phyloP scores from a whole-genome alignment of 2,797 vertebrate genomes.

The Leptoclinus maculatus region DNA sequence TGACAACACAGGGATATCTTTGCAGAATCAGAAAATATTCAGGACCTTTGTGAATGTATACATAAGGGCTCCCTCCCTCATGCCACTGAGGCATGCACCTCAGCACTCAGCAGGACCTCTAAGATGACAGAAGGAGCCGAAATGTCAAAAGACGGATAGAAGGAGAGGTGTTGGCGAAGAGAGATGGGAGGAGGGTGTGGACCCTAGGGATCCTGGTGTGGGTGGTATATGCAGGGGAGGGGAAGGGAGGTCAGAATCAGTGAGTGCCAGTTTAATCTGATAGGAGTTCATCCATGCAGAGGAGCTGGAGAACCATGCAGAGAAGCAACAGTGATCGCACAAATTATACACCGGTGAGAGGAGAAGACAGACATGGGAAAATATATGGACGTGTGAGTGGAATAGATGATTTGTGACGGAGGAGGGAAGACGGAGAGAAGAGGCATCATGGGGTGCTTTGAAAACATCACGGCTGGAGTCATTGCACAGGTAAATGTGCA shows the following conservation, averaged over 20 bases:
- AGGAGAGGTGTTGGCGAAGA: slow-evolving; percentile 61
- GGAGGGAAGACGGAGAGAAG: slow-evolving; percentile 22
- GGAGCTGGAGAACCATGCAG: slow-evolving; percentile 76
- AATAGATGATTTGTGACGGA: slow-evolving; percentile 71
- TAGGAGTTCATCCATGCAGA: slow-evolving; percentile 82
- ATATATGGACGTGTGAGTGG: slow-evolving; percentile 62
- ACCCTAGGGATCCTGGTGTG: slow-evolving; percentile 57
- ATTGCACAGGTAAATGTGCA: slow-evolving; percentile 48
- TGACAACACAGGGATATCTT: slow-evolving; percentile 28
- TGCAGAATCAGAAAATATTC: slow-evolving; percentile 58
- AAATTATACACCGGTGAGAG: slow-evolving; percentile 72
- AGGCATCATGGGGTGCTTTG: slow-evolving; percentile 52
- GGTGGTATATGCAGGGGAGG: slow-evolving; percentile 41
- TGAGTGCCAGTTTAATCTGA: slow-evolving; percentile 80
- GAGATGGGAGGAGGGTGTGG: slow-evolving; percentile 15
- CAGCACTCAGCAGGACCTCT: slow-evolving; percentile 71
- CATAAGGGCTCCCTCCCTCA: slow-evolving; percentile 36
- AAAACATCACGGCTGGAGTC: slow-evolving; percentile 63
- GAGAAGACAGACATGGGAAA: slow-evolving; percentile 64
- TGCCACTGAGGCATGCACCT: slow-evolving; percentile 62
- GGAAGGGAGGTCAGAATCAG: slow-evolving; percentile 66
- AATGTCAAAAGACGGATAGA: slow-evolving; percentile 78
- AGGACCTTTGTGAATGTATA: slow-evolving; percentile 64
- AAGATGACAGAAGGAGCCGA: slow-evolving; percentile 76
- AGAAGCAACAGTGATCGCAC: slow-evolving; percentile 77